Conservation (phyloP, 2,113 vertebrate species). For the Platichthys flesus region DNA sequence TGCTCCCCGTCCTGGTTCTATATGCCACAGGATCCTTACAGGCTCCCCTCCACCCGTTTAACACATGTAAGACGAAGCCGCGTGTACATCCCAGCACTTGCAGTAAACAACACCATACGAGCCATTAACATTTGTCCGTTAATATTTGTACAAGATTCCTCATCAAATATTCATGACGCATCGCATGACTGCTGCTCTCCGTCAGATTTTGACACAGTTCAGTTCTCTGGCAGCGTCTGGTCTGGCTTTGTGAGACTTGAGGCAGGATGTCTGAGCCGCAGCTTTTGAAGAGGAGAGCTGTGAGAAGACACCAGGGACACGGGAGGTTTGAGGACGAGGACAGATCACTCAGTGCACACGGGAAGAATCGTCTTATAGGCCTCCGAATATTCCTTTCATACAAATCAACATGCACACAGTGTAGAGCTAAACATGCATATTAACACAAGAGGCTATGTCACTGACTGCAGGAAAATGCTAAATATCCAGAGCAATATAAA, state of each 20-base stretch:
- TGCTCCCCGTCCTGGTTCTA: slow-evolving; percentile 15
- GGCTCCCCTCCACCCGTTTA: not conserved
- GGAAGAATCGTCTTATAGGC: not conserved
- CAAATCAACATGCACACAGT: not conserved
- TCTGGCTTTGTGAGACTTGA: not conserved
- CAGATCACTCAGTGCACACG: not conserved
- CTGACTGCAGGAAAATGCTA: not conserved
- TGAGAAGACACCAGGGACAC: not conserved
- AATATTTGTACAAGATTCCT: slow-evolving; percentile 38
- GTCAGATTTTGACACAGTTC: slow-evolving; percentile 20
- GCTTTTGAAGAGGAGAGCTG: not conserved
- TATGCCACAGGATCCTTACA: slow-evolving; percentile 6
- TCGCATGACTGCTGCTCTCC: slow-evolving; percentile 14
- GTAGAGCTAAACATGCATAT: not conserved
- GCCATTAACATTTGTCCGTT: slow-evolving; percentile 33
- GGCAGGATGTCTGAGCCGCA: not conserved
- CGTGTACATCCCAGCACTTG: slow-evolving; percentile 11
- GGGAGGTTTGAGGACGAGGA: not conserved
- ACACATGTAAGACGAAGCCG: slow-evolving; percentile 8
- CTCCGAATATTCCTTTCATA: not conserved
- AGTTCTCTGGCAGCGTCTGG: not conserved
- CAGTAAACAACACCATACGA: slow-evolving; percentile 7
- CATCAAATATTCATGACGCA: slow-evolving; percentile 43
- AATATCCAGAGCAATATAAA: not conserved
- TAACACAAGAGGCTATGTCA: not conserved